Conservation (phyloP, 1,140 invertebrate genomes). For the Pseudobourletiella spinata region DNA sequence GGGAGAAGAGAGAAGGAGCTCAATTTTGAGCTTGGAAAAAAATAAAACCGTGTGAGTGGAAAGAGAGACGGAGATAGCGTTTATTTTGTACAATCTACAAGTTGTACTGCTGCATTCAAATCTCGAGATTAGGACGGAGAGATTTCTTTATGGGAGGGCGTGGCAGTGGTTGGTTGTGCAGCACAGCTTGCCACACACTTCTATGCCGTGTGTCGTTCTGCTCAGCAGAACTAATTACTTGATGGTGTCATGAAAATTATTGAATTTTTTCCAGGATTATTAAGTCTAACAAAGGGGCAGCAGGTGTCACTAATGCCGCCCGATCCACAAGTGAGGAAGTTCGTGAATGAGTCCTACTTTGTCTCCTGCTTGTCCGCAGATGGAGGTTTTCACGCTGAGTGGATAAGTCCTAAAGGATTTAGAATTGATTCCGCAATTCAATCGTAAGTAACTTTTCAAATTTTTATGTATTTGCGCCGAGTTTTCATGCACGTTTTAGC, state of each 20-base stretch:
- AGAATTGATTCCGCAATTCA: slow-evolving; percentile 21
- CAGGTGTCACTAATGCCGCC: slow-evolving; percentile 24
- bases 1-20: too few species aligned
- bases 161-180: too few species aligned
- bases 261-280: slow-evolving; percentile 20
- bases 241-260: not conserved
- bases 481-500: not conserved
- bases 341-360: slow-evolving; percentile 34
- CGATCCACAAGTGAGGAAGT: slow-evolving; percentile 31
- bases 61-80: too few species aligned
- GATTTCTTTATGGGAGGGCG: too few species aligned
- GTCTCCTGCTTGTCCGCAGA: slow-evolving; percentile 27
- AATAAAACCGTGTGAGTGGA: too few species aligned
- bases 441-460: slow-evolving; percentile 16
- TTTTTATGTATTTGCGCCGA: not conserved
- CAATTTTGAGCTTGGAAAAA: too few species aligned
- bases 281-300: slow-evolving; percentile 25
- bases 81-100: too few species aligned
- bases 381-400: slow-evolving; percentile 16
- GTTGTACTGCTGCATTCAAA: too few species aligned
- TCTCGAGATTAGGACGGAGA: too few species aligned
- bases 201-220: too few species aligned
- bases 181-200: too few species aligned
- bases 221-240: not conserved
- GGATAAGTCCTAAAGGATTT: slow-evolving; percentile 20